A percentile compares a stretch with the other conserved stretches of the same genome.
Evolutionary conservation across 2,113 vertebrate genomes (phyloP).

Genomic region (Gasterosteus nipponicus): DNA sequence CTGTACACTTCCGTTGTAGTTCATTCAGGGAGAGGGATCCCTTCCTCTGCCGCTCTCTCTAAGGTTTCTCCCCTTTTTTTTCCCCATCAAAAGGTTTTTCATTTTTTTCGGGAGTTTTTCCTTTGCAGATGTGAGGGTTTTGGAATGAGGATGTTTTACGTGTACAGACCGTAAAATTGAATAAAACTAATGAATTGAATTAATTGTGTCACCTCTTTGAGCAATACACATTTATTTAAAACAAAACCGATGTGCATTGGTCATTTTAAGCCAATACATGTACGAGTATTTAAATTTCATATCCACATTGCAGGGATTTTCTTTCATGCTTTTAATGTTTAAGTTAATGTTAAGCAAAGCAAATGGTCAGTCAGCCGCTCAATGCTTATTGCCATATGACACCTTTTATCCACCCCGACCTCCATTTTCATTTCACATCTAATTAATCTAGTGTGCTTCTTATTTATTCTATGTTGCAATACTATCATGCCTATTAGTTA

Average conservation of each 20-base stretch:
- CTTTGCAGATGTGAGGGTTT: too few species aligned
- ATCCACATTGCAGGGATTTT: background rate
- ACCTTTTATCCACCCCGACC: background rate
- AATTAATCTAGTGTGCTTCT: constrained; percentile 18
- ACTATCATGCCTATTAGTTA: constrained; percentile 3
- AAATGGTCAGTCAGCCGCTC: background rate
- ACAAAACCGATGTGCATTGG: background rate
- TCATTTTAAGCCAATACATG: background rate
- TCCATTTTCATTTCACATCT: constrained; percentile 11
- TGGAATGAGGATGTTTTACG: too few species aligned
- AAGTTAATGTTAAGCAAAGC: background rate
- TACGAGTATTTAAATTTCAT: background rate
- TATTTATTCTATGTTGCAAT: constrained; percentile 10
- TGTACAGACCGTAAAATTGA: too few species aligned
- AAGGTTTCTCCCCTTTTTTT: too few species aligned
- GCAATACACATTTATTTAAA: background rate
- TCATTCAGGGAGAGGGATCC: too few species aligned
- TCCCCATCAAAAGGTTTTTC: too few species aligned
- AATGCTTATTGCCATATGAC: constrained; percentile 8
- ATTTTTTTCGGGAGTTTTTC: too few species aligned
- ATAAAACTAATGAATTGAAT: too few species aligned
- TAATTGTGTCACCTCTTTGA: background rate
- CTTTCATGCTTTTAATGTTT: background rate
- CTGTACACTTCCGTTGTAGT: too few species aligned
- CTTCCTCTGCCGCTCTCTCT: too few species aligned